These are phyloP conservation scores for Lophotis ruficrista DNA, from an alignment of 2,113 vertebrate species.

Conservation along the genomic window DNA sequence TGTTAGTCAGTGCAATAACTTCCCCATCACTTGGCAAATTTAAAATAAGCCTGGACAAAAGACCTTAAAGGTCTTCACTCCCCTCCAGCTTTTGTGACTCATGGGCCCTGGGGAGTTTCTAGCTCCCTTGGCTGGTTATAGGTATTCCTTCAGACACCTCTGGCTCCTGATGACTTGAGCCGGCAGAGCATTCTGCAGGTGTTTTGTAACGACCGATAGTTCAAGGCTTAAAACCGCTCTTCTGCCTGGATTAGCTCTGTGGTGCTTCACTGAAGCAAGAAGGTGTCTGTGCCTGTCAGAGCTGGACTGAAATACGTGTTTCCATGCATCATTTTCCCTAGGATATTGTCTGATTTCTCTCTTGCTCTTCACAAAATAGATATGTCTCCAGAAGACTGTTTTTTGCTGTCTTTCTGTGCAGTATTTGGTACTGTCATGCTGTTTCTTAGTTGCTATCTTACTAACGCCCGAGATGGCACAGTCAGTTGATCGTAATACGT, in stretches of 20 bases:
- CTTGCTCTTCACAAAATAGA: not conserved
- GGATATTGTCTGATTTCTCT: not conserved
- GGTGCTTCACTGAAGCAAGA: not conserved
- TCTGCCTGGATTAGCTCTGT: not conserved
- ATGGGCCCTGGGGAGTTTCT: not conserved
- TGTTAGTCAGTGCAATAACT: not conserved
- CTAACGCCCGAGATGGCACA: not conserved
- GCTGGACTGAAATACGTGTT: not conserved
- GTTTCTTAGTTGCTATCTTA: not conserved
- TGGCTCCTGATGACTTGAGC: not conserved
- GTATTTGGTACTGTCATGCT: not conserved
- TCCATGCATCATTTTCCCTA: not conserved
- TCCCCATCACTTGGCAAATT: not conserved
- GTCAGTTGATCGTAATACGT: not conserved
- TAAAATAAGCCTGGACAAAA: not conserved
- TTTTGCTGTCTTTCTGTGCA: not conserved
- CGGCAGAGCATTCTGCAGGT: not conserved
- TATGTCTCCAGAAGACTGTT: not conserved
- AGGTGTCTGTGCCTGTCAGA: not conserved
- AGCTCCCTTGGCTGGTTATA: not conserved
- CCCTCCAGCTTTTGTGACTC: conserved; percentile 10
- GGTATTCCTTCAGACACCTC: not conserved
- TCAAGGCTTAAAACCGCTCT: not conserved
- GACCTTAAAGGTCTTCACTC: conserved; percentile 6
- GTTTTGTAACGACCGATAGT: not conserved